Conservation (phyloP, 2,797 vertebrate genomes). For the Rhinella marina region DNA sequence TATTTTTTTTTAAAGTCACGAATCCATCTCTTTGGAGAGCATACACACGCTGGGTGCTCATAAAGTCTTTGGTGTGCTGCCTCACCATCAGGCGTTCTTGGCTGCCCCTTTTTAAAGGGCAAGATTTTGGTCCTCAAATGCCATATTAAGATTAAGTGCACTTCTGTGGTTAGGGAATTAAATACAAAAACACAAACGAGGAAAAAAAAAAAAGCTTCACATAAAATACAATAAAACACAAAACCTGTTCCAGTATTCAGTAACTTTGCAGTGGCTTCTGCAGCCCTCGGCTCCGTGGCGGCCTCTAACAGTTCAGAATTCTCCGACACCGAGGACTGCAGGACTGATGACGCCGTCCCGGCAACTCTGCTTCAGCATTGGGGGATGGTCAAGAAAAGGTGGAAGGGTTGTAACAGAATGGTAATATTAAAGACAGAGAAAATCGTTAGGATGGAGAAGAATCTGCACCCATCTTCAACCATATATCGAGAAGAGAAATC, state of each 20-base stretch:
- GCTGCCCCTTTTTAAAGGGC: conserved; percentile 6
- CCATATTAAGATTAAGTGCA: conserved; percentile 64
- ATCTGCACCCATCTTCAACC: not conserved
- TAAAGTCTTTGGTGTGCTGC: conserved; percentile 60
- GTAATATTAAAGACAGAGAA: conserved; percentile 39
- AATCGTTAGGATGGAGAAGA: conserved; percentile 49
- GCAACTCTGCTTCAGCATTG: conserved; percentile 6
- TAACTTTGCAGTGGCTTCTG: conserved; percentile 44
- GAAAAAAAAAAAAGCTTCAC: conserved; percentile 45
- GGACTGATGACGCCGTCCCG: not conserved
- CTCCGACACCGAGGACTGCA: not conserved
- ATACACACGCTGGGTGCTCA: conserved; percentile 52
- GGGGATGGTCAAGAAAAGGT: conserved; percentile 6
- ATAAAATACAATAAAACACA: conserved; percentile 51
- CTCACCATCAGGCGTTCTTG: not conserved
- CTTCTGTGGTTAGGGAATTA: conserved; percentile 60
- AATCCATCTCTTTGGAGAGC: conserved; percentile 41
- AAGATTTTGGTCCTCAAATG: conserved; percentile 52
- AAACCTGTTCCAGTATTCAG: conserved; percentile 53
- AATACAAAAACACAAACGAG: conserved; percentile 53
- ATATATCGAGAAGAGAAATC: conserved; percentile 1
- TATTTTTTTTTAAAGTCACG: conserved; percentile 21
- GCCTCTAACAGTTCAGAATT: conserved; percentile 33
- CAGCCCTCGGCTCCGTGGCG: conserved; percentile 3
- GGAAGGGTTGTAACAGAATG: conserved; percentile 59